Conservation (phyloP, 2,888 invertebrate species). For the Lampropteryx suffumata region DNA sequence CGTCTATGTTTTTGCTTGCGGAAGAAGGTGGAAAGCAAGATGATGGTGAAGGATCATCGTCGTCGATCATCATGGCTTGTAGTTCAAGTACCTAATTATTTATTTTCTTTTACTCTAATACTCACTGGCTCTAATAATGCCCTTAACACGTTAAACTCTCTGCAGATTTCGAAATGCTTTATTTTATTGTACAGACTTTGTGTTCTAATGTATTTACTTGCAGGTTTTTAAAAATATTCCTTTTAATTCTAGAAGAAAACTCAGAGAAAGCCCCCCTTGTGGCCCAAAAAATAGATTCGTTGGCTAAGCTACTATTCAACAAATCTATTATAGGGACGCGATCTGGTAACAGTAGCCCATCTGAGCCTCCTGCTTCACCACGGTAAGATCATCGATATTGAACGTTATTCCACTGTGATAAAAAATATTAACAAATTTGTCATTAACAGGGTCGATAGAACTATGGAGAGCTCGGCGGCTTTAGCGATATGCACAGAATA, state of each 20-base stretch:
- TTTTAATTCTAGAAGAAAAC: constrained; percentile 63
- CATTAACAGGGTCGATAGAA: constrained; percentile 57
- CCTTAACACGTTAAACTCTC: too few relatives aligned
- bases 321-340: constrained; percentile 77
- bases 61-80: constrained; percentile 46
- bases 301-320: constrained; percentile 89
- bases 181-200: too few relatives aligned
- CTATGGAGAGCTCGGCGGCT: constrained; percentile 75
- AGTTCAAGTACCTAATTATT: constrained; percentile 62
- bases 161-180: too few relatives aligned
- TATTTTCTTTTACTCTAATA: constrained; percentile 17
- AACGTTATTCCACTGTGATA: neutral
- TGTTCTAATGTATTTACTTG: too few relatives aligned
- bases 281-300: constrained; percentile 88
- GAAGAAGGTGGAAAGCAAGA: constrained; percentile 59
- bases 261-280: constrained; percentile 86
- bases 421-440: neutral
- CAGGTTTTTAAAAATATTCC: too few relatives aligned
- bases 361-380: constrained; percentile 68
- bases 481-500: constrained; percentile 74
- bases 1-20: constrained; percentile 44
- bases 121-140: neutral
- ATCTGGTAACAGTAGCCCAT: constrained; percentile 74
- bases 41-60: constrained; percentile 55
- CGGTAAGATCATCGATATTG: constrained; percentile 47